These are phyloP conservation scores for Tragelaphus scriptus DNA, from an alignment of 2,113 vertebrate species.

Conservation along the genomic window DNA sequence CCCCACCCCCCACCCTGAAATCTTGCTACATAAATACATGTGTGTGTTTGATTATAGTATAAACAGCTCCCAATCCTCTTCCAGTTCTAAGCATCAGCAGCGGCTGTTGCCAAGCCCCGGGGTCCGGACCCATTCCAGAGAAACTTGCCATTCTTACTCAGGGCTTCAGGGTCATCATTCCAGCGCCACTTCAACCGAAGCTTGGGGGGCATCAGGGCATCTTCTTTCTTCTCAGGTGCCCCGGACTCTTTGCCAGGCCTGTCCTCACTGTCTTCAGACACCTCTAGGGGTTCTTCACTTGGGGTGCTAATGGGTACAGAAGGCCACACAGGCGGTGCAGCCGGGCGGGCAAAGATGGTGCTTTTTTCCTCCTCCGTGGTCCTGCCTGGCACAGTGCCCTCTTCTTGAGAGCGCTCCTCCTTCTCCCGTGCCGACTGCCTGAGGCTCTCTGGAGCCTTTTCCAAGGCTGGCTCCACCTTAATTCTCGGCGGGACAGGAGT, in stretches of 20 bases:
- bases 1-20: conserved; percentile 45
- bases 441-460: conserved; percentile 57
- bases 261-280: conserved; percentile 54
- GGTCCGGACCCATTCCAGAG: conserved; percentile 70
- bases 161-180: conserved; percentile 75
- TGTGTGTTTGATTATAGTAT: conserved; percentile 44
- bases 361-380: conserved; percentile 43
- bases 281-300: conserved; percentile 46
- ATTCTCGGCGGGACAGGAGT: conserved; percentile 51
- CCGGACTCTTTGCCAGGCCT: rapidly evolving
- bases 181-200: conserved; percentile 82
- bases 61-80: background rate
- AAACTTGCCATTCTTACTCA: conserved; percentile 49
- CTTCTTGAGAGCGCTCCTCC: background rate
- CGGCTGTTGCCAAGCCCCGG: conserved; percentile 64
- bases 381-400: background rate
- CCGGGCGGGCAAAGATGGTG: conserved; percentile 65
- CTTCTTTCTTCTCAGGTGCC: conserved; percentile 70
- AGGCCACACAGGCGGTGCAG: conserved; percentile 49
- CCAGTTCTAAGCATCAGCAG: conserved; percentile 71
- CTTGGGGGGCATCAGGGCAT: conserved; percentile 82
- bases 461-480: conserved; percentile 73
- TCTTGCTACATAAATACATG: conserved; percentile 78
- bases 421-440: background rate
- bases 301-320: rapidly evolving